phyloP scores from a whole-genome alignment of 2,797 vertebrate species.

The Tokudaia muenninki region DNA sequence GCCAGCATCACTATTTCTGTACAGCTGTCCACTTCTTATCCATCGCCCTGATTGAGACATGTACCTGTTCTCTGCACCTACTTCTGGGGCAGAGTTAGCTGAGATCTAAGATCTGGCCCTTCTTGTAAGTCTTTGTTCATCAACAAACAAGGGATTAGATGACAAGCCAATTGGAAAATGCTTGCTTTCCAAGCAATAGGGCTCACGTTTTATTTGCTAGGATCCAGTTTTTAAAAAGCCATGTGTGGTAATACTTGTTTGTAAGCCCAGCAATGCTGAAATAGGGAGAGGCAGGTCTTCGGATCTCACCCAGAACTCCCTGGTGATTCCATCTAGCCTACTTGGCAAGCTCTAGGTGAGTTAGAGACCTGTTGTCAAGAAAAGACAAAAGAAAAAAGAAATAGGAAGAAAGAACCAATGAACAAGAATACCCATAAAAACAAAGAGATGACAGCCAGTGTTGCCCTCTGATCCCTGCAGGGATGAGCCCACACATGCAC shows the following conservation, averaged over 20 bases:
- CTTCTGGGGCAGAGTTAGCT: not conserved
- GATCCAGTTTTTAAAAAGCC: not conserved
- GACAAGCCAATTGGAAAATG: not conserved
- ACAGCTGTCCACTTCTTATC: not conserved
- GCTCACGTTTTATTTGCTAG: not conserved
- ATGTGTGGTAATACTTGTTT: not conserved
- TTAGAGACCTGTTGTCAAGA: not conserved
- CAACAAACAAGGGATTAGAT: not conserved
- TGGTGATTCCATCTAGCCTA: not conserved
- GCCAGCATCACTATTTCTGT: not conserved
- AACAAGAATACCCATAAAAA: not conserved
- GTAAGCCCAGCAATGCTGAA: too few relatives aligned
- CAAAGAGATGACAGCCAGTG: not conserved
- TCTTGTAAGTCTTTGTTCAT: not conserved
- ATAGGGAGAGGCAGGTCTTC: not conserved
- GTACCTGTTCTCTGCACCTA: not conserved
- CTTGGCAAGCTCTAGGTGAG: not conserved
- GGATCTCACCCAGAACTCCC: not conserved
- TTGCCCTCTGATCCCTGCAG: not conserved
- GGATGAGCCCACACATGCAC: not conserved
- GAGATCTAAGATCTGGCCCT: not conserved
- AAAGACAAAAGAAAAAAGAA: too few relatives aligned
- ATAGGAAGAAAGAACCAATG: not conserved
- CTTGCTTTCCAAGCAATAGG: not conserved
- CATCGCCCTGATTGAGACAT: not conserved